phyloP scores from a whole-genome alignment of 2,888 invertebrate genomes.

The Pachymerium ferrugineum region DNA sequence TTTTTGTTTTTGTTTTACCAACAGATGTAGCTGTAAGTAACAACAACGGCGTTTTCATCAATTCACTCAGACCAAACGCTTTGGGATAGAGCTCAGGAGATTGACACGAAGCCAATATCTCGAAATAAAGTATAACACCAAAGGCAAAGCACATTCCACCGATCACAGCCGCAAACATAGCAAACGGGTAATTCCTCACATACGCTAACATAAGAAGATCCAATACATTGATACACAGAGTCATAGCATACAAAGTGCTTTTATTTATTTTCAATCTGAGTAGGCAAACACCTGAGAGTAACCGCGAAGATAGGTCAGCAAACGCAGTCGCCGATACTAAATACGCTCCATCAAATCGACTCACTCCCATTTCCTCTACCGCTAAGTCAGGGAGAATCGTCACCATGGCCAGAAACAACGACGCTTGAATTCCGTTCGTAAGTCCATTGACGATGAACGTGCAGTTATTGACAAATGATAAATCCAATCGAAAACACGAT shows the following conservation, averaged over 20 bases:
- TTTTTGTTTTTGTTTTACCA: neutral
- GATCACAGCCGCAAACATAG: neutral
- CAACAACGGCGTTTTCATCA: constrained; percentile 18
- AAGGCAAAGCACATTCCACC: neutral
- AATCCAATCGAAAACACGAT: neutral
- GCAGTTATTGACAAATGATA: neutral
- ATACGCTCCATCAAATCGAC: neutral
- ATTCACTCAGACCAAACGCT: constrained; percentile 28
- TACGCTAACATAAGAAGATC: neutral
- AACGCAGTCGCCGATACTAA: neutral
- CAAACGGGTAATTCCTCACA: neutral
- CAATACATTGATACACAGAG: neutral
- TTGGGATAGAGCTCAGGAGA: neutral
- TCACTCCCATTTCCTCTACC: neutral
- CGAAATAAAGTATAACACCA: constrained; percentile 14
- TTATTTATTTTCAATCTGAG: neutral
- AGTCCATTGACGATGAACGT: neutral
- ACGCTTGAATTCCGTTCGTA: neutral
- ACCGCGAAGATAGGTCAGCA: neutral
- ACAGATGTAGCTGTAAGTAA: neutral
- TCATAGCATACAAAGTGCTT: neutral
- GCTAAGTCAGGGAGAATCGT: constrained; percentile 20
- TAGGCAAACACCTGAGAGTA: neutral
- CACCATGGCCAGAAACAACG: neutral
- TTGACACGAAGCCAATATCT: constrained; percentile 25